A percentile compares a stretch with the other conserved stretches of the same genome.
These are phyloP conservation scores for Arothron firmamentum DNA, from an alignment of 2,113 vertebrate species.

Conservation along the genomic window DNA sequence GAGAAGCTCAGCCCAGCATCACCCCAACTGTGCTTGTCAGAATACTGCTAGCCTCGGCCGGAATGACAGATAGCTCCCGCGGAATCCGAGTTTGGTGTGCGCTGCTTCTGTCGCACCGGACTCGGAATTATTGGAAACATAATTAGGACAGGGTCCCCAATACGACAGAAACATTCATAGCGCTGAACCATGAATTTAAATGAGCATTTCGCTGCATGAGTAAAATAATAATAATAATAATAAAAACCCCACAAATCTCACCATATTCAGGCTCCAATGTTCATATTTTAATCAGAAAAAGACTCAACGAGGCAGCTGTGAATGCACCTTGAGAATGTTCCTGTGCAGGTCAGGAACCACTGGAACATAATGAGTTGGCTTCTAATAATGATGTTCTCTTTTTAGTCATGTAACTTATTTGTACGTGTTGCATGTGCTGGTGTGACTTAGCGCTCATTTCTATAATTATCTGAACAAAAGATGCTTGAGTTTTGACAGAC, in stretches of 20 bases:
- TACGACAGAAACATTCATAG: background rate
- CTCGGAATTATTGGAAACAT: conserved; percentile 20
- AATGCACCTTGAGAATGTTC: background rate
- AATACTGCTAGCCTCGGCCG: conserved; percentile 4
- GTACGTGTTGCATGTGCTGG: background rate
- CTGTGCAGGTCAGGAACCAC: background rate
- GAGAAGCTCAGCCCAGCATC: conserved; percentile 31
- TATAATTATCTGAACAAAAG: conserved; percentile 60
- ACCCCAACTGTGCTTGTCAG: conserved; percentile 46
- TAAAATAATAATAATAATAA: too few relatives aligned
- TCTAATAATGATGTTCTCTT: background rate
- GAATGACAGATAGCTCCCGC: conserved; percentile 25
- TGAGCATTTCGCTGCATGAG: background rate
- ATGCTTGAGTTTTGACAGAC: conserved; percentile 18
- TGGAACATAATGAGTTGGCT: too few relatives aligned
- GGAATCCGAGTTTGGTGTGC: conserved; percentile 16
- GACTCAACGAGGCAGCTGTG: background rate
- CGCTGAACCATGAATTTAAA: background rate
- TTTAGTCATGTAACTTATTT: background rate
- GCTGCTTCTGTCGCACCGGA: conserved; percentile 27
- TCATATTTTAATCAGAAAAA: background rate
- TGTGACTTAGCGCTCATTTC: conserved; percentile 45
- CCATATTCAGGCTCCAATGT: background rate
- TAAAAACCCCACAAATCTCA: background rate
- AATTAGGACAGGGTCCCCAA: conserved; percentile 8